phyloP scores from a whole-genome alignment of 2,113 vertebrate genomes.

The Corvus moneduloides region DNA sequence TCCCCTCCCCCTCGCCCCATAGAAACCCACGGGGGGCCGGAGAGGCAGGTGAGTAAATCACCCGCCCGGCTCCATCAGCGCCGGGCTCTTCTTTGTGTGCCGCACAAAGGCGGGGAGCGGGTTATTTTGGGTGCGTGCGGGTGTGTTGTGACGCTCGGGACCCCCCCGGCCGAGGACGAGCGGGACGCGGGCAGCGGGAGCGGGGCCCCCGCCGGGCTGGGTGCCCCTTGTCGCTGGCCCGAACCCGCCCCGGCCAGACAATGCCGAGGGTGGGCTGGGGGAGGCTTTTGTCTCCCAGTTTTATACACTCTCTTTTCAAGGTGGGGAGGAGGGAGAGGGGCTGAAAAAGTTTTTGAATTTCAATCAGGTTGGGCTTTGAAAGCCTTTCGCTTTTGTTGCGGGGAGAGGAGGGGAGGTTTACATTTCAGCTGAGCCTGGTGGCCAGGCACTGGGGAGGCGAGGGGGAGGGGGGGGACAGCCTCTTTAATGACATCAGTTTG shows the following conservation, averaged over 20 bases:
- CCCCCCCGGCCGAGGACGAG: not conserved
- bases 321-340: conserved; percentile 69
- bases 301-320: conserved; percentile 75
- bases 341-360: conserved; percentile 80
- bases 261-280: conserved; percentile 65
- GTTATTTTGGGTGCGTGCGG: conserved; percentile 51
- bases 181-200: not conserved
- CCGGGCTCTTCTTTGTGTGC: conserved; percentile 39
- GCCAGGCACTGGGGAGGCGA: conserved; percentile 38
- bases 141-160: conserved; percentile 4
- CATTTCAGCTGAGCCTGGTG: conserved; percentile 66
- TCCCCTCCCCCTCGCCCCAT: not conserved
- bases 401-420: conserved; percentile 69
- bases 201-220: conserved; percentile 25
- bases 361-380: conserved; percentile 81
- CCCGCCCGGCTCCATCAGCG: conserved; percentile 15
- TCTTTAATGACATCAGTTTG: conserved; percentile 51
- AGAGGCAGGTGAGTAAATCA: conserved; percentile 72
- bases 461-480: not conserved
- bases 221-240: conserved; percentile 60
- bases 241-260: conserved; percentile 49
- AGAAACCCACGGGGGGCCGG: conserved; percentile 29
- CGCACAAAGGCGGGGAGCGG: conserved; percentile 47
- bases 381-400: conserved; percentile 77
- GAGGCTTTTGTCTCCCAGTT: conserved; percentile 73